These are phyloP conservation scores for Sorex araneus DNA, from an alignment of 2,113 vertebrate genomes.

Conservation along the genomic window DNA sequence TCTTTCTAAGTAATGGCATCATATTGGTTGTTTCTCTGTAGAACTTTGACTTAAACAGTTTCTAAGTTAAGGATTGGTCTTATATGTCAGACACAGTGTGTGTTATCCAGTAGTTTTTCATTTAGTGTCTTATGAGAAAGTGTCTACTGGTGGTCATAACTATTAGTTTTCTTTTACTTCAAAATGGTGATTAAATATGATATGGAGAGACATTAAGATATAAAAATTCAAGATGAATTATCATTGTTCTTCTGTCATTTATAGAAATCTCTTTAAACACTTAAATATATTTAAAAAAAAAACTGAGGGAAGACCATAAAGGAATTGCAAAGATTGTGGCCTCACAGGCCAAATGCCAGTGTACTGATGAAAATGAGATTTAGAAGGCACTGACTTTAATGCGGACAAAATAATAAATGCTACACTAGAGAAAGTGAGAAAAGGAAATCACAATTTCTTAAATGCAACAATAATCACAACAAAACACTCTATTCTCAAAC, in stretches of 20 bases:
- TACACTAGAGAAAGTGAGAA: conserved; percentile 2
- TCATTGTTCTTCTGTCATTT: background rate
- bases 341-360: background rate
- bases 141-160: background rate
- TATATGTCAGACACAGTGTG: no score
- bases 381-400: background rate
- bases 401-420: background rate
- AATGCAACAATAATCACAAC: background rate
- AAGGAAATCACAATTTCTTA: conserved; percentile 1
- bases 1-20: background rate
- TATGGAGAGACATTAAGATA: background rate
- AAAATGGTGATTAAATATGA: background rate
- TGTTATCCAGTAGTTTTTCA: background rate
- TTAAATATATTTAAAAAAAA: background rate
- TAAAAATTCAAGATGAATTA: conserved; percentile 19
- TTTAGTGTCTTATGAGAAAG: conserved; percentile 11
- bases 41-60: background rate
- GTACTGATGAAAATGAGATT: background rate
- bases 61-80: background rate
- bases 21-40: background rate
- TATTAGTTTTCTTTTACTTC: conserved; percentile 17
- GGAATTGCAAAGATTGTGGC: background rate
- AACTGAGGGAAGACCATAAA: background rate
- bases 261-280: background rate
- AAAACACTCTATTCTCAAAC: background rate